A percentile compares a stretch with the other conserved stretches of the same genome.
These are phyloP conservation scores for Abrostola tripartita DNA, from an alignment of 2,888 invertebrate genomes.

Conservation along the genomic window DNA sequence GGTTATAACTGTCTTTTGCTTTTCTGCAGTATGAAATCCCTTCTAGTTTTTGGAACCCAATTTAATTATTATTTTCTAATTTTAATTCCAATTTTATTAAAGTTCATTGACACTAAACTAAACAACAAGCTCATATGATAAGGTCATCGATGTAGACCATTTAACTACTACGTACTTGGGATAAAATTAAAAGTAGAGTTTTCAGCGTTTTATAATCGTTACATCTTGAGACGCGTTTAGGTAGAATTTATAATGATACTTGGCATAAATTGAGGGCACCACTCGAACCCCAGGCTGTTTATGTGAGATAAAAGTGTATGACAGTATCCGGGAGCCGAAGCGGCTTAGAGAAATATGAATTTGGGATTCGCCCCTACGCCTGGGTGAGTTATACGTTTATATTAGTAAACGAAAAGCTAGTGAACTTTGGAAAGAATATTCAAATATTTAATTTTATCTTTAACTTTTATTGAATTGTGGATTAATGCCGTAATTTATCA, in stretches of 20 bases:
- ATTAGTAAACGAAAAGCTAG: constrained; percentile 15
- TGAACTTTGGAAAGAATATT: constrained; percentile 23
- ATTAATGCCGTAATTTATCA: too few relatives aligned
- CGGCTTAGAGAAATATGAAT: constrained; percentile 31
- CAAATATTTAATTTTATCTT: too few relatives aligned
- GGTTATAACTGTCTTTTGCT: neutral
- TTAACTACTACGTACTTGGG: constrained; percentile 51
- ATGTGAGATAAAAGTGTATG: constrained; percentile 46
- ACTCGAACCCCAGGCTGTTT: constrained; percentile 51
- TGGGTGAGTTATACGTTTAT: constrained; percentile 26
- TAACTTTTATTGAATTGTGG: too few relatives aligned
- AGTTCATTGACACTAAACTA: neutral
- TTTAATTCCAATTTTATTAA: neutral
- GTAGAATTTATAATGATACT: constrained; percentile 77
- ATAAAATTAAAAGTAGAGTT: constrained; percentile 60
- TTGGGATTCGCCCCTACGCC: constrained; percentile 41
- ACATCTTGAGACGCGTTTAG: constrained; percentile 60
- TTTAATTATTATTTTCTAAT: too few relatives aligned
- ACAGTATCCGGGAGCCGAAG: constrained; percentile 24
- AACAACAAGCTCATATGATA: constrained; percentile 21
- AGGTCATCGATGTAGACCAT: constrained; percentile 50
- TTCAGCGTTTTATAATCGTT: constrained; percentile 74
- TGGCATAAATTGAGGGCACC: constrained; percentile 71
- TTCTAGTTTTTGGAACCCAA: neutral
- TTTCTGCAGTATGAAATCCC: constrained; percentile 1